Evolutionary conservation across 2,888 invertebrate species (phyloP), one percentile per base, ranked within the genome.

Genomic region (Eueremaeus valkanovi): DNA sequence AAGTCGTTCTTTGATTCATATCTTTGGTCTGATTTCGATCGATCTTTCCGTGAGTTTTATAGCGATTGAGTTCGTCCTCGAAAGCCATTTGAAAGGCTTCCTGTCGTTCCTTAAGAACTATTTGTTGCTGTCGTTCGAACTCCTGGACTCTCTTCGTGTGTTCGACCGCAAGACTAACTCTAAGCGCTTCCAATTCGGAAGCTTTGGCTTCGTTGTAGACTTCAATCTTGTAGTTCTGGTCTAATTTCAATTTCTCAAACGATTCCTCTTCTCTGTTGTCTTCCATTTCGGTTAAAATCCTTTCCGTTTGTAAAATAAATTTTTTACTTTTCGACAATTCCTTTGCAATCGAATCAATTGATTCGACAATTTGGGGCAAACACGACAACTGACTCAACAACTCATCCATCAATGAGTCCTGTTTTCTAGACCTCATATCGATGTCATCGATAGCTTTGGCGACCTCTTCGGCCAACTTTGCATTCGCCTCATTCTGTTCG

Each of bases 181-280:
- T 85, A 33, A 85, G 81, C 77, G 83, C 81, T 81, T 86, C 85
- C 36, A 87, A 81, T 78, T 86, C 85, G 16, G 84, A 83, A 82
- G 89, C 85, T 84, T 90, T 90, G 80, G 88, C 89, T 80, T 90
- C 88, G 82, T 90, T 88, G 80, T 90, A 90, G 79, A 90, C 83
- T 24, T 88, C 87, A 74, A 91, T 85, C 79, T 90, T 90, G 81
- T 89, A 89, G 79, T 88, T 86, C 81, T 91, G 90, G 81, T 90
- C 89, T 61, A 89, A 82, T 82, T 90, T 90, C 84, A 88, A 87
- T 81, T 87, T 88, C 81, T 90, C 88, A 81, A 90, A 86, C 78
- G 90, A 89, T 77, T 88, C 86, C 78, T 87, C 87, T 81, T 91
- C 90, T 18, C 90, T 87, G 76, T 89, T 82, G 81, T 90, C 88